These are phyloP conservation scores for Oryzias melastigma DNA, from an alignment of 2,113 vertebrate species.

Conservation along the genomic window DNA sequence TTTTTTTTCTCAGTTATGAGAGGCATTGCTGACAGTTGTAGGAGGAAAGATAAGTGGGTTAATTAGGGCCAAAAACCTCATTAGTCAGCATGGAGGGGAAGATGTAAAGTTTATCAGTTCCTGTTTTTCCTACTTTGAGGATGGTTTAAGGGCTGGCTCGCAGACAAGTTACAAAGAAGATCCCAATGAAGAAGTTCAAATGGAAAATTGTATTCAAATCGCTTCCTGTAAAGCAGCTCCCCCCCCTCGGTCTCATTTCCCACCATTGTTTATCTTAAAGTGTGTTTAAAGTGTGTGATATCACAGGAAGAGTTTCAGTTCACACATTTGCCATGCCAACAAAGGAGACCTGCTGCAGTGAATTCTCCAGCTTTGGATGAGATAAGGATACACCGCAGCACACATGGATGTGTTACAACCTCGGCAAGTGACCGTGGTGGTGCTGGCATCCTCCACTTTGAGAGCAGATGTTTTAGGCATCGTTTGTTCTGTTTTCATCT, in stretches of 20 bases:
- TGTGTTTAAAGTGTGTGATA: slow-evolving; percentile 32
- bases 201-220: slow-evolving; percentile 65
- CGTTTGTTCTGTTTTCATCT: slow-evolving; percentile 49
- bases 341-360: slow-evolving; percentile 24
- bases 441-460: slow-evolving; percentile 30
- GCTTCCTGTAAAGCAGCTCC: background rate
- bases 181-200: slow-evolving; percentile 62
- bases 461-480: slow-evolving; percentile 68
- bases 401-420: slow-evolving; percentile 1
- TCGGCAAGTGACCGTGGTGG: slow-evolving; percentile 34
- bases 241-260: slow-evolving; percentile 7
- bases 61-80: slow-evolving; percentile 76
- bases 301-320: slow-evolving; percentile 39
- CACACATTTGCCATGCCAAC: slow-evolving; percentile 34
- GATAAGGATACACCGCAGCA: background rate
- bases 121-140: slow-evolving; percentile 69
- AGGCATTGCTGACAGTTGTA: slow-evolving; percentile 72
- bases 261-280: slow-evolving; percentile 27
- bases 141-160: slow-evolving; percentile 67
- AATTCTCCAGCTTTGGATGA: slow-evolving; percentile 7
- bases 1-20: slow-evolving; percentile 32
- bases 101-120: slow-evolving; percentile 72
- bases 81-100: slow-evolving; percentile 71
- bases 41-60: slow-evolving; percentile 73
- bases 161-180: slow-evolving; percentile 66